Percentiles rank a stretch among this genome's conserved stretches.
phyloP scores from a whole-genome alignment of 2,797 vertebrate species.

The Bradypodion ventrale region DNA sequence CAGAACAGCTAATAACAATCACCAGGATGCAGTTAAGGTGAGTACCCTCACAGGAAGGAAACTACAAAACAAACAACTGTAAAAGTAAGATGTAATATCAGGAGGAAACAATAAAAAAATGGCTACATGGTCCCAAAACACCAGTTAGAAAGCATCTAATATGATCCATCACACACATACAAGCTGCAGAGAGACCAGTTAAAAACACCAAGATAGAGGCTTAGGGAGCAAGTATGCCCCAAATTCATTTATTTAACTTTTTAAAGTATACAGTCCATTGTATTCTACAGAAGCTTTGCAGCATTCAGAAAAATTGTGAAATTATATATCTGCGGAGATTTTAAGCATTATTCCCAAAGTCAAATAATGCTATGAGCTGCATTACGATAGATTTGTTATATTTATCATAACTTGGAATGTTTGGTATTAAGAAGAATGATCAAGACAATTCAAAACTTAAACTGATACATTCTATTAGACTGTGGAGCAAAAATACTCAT shows the following conservation, averaged over 20 bases:
- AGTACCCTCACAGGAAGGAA: constrained; percentile 5
- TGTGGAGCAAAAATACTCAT: too few relatives aligned
- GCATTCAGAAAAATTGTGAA: not conserved
- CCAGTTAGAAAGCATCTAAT: constrained; percentile 5
- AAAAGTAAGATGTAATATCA: constrained; percentile 9
- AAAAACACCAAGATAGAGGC: not conserved
- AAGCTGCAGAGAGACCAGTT: not conserved
- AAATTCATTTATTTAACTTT: constrained; percentile 18
- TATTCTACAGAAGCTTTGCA: not conserved
- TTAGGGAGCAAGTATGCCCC: not conserved
- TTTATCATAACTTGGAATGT: not conserved
- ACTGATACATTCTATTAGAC: not conserved
- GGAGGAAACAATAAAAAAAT: not conserved
- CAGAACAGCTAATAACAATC: not conserved
- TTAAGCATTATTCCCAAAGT: not conserved
- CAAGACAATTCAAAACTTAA: not conserved
- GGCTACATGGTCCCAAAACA: not conserved
- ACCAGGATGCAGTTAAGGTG: not conserved
- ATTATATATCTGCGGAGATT: not conserved
- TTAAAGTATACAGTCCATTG: not conserved
- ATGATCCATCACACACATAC: too few relatives aligned
- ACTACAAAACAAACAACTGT: constrained; percentile 1
- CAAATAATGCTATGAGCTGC: not conserved
- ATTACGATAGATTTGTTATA: not conserved
- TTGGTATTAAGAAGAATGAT: not conserved